Base-by-base conservation (phyloP, 2,888 invertebrate species). In the Eupithecia dodoneata region DNA sequence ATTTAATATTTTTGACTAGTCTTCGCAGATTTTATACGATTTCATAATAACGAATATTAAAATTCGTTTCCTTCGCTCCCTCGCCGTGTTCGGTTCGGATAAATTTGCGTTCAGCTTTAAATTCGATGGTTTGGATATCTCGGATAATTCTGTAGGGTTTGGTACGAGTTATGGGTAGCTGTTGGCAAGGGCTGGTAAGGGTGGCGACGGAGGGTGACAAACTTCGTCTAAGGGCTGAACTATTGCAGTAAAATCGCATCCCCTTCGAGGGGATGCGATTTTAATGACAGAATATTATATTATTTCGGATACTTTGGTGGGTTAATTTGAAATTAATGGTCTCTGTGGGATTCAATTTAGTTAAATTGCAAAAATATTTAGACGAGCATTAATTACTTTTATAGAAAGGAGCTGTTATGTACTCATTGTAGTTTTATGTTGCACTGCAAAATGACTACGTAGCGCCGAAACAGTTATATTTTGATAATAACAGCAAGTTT, bases 251-350 rank as follows among this genome's bases (percentile, higher is more conserved):
- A n/a, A n/a, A n/a, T n/a, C 72, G 45, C 72, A 73, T n/a, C n/a
- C 78, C 78, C 74, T 72, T 55, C 49, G 73, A 52, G 55, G 73
- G 73, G 47, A 76, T 73, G 77, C 55, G 52, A 75, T 75, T 78
- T 76, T 78, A 72, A 72, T 77, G 59, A 70, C 72, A 73, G 71
- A 70, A 72, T 72, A 75, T 78, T 75, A n/a, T 49, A 65, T 70
- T 65, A 77, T 75, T 73, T 75, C 45, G n/a, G 49, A n/a, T 66
- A 41, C 65, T 72, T 73, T 71, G 45, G 44, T 49, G 44, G 73
- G 59, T 65, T 73, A 52, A 71, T 76, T 74, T 67, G 18, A 72
- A 66, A 45, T 66, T 18, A 73, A 71, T 66, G 18, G n/a, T 49
- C 63, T 52, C 44, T 7, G 0, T 55, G 66, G 69, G 18, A 49